Evolutionary conservation across 1,140 invertebrate genomes (phyloP), one percentile per base, ranked within the genome.

Genomic region (Harpegnathos saltator): DNA sequence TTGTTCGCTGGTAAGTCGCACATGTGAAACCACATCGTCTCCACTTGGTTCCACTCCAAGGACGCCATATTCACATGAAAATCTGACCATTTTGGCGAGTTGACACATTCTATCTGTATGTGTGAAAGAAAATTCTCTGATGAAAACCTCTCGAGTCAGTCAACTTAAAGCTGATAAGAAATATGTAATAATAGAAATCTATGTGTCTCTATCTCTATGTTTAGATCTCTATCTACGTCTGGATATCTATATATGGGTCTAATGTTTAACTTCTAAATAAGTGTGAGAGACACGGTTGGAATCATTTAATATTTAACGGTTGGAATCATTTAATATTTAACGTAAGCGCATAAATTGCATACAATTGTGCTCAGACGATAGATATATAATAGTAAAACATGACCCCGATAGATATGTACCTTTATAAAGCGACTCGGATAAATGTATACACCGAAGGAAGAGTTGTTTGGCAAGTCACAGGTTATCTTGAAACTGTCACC

Each of bases 1-100:
- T 88, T 81, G 0, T 73, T 74, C 0, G 92, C 91, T 1, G 92
- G 91, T 1, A 94, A 82, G 15, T 78, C 68, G 58, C 94, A 94
- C 44, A 75, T 80, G 15, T 29, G 54, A 38, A 93, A 89, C 0
- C 44, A 48, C 1, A 91, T 29, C 0, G 44, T 59, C 0, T 91
- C 68, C 1, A 88, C 72, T 0, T 75, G 11, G 0, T 83, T 54
- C 4, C 86, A 12, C 1, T 59, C 38, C 0, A 65, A 9, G 15
- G 85, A 44, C 7, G 83, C 15, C 4, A 74, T 68, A 0, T 38
- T 11, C 2, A 86, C 1, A 17, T 80, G 38, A 63, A 91, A 92
- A 19, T 88, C 59, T 2, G 59, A 22, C 90, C 90, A 92, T 14
- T 84, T 26, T 9, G 83, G 59, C 3, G 72, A 69, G 9, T 85